Base-by-base conservation (phyloP, 2,113 vertebrate species). In the Jacana jacana region DNA sequence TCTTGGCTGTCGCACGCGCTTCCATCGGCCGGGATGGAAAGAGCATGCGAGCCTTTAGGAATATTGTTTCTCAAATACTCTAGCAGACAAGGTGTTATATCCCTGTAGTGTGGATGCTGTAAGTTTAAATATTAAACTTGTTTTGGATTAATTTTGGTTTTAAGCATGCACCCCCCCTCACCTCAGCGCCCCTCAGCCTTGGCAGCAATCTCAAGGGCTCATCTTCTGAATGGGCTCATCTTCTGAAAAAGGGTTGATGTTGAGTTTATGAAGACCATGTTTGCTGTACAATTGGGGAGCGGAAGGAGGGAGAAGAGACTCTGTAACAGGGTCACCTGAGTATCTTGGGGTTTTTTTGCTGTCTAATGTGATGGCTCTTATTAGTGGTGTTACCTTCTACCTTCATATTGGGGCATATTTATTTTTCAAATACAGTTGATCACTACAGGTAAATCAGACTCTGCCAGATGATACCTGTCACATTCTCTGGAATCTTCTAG, bases 101-200 rank as follows among this genome's bases (percentile, higher is more conserved):
- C 9, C 31, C 22, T 72, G 31, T 49, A 63, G 39, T 24, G 10
- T 61, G 24, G 39, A 7, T 44, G 37, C 15, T 12, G 11, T 31
- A 31, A 17, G 51, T 16, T 58, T 63, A 27, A 76, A 55, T 44
- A 44, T 23, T 64, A 60, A 57, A 54, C 23, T 54, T 39, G 28
- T 9, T 72, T 31, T 18, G 31, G 35, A 18, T 58, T 46, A 46
- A 44, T 18, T 46, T 46, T 75, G 66, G 35, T 51, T 42, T 55
- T 75, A 10, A 63, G 37, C 18, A 68, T 2, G 4, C 17, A 11
- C 12, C 25, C 30, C 11, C 3, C 12, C 24, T 48, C 3, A 9
- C 14, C 2, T 7, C 33, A 11, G 14, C 1, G 18, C 7, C 6
- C 6, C 22, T 4, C 27, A 57, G 0, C 4, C 28, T 44, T 17